phyloP scores from a whole-genome alignment of 2,113 vertebrate genomes.

The Lophius piscatorius region DNA sequence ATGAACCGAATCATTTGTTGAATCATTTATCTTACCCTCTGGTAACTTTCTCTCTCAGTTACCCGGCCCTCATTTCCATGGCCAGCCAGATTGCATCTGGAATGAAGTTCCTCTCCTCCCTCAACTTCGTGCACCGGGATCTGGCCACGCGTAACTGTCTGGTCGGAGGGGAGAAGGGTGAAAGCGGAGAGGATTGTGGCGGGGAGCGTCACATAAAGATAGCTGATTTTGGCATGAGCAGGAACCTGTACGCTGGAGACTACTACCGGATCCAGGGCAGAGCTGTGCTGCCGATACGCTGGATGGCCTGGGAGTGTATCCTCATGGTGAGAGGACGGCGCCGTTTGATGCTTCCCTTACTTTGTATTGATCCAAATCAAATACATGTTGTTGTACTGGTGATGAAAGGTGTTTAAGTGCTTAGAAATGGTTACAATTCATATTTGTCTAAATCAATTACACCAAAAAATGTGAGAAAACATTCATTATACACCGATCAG shows the following conservation, averaged over 20 bases:
- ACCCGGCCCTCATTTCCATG: conserved; percentile 88
- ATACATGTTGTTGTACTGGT: too few species aligned
- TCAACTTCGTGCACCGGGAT: conserved; percentile 93
- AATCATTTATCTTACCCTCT: background rate
- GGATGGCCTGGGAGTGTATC: conserved; percentile 98
- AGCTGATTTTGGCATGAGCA: conserved; percentile 94
- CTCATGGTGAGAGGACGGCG: conserved; percentile 84
- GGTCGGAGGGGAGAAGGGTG: conserved; percentile 84
- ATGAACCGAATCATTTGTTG: background rate
- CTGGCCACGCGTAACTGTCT: conserved; percentile 92
- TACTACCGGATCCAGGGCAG: conserved; percentile 93
- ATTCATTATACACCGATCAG: too few species aligned
- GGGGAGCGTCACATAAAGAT: conserved; percentile 92
- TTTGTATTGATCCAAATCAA: background rate
- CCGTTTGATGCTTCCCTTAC: background rate
- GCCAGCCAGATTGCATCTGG: conserved; percentile 91
- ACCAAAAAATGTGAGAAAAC: too few species aligned
- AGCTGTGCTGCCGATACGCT: conserved; percentile 92
- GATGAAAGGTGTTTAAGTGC: too few species aligned
- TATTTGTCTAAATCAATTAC: too few species aligned
- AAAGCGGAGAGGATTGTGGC: conserved; percentile 69
- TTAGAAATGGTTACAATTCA: too few species aligned
- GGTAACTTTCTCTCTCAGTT: conserved; percentile 69
- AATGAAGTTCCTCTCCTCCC: conserved; percentile 91
- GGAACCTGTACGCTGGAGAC: conserved; percentile 89